A percentile compares a stretch with the other conserved stretches of the same genome.
Evolutionary conservation across 2,113 vertebrate species (phyloP).

Genomic region (Bothrops jararaca): DNA sequence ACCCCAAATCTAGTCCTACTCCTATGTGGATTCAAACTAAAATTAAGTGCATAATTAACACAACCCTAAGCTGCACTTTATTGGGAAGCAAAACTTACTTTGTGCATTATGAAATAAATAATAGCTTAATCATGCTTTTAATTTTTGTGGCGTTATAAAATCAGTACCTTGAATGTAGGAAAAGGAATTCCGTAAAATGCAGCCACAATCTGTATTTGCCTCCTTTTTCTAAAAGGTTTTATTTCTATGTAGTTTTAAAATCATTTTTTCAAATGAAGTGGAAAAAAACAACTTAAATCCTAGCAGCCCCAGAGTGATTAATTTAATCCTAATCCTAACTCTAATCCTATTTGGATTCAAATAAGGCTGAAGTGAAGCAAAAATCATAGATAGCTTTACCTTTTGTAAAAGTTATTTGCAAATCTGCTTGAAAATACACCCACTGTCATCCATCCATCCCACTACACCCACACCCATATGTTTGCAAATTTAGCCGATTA

Average conservation of each 20-base stretch:
- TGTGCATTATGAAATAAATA: background rate
- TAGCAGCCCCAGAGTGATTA: background rate
- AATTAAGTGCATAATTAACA: background rate
- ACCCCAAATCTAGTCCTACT: background rate
- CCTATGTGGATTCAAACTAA: background rate
- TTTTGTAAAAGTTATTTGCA: background rate
- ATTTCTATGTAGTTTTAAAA: background rate
- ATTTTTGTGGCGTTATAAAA: background rate
- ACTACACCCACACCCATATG: background rate
- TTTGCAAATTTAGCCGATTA: background rate
- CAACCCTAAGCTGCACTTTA: background rate
- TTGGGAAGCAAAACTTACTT: background rate
- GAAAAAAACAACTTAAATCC: background rate
- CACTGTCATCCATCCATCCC: background rate
- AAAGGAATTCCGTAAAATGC: background rate
- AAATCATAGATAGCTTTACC: background rate
- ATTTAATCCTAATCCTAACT: background rate
- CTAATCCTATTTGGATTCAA: background rate
- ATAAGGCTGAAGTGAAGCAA: background rate
- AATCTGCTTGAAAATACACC: background rate
- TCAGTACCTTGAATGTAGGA: background rate
- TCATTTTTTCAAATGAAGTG: background rate
- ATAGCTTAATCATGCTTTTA: background rate
- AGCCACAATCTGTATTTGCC: background rate
- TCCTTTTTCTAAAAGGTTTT: background rate